Percentiles rank a stretch among this genome's conserved stretches.
Conservation (phyloP, 1,140 invertebrate species). For the Tyrophagus putrescentiae region DNA sequence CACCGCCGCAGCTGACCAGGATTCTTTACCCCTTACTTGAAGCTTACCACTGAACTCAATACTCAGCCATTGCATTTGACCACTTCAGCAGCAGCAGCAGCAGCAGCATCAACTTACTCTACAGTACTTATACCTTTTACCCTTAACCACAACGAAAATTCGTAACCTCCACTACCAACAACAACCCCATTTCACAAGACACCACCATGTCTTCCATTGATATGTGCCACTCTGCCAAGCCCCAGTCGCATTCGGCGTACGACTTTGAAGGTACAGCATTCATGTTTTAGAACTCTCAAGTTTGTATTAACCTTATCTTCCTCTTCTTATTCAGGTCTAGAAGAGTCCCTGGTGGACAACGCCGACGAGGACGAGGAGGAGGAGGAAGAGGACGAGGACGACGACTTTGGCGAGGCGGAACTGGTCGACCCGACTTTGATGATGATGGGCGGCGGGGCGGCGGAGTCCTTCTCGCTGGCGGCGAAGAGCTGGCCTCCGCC, state of each 20-base stretch:
- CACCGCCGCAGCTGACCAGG: no score
- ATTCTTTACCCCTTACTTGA: no score
- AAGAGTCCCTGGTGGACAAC: conserved; percentile 17
- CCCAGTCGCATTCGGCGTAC: conserved; percentile 7
- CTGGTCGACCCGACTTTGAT: neutral
- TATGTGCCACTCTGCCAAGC: conserved; percentile 1
- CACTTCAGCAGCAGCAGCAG: no score
- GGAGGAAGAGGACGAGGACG: neutral
- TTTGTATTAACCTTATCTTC: neutral
- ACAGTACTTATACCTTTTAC: neutral
- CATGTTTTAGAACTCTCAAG: neutral
- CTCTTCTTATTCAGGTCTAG: conserved; percentile 13
- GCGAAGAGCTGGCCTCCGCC: neutral
- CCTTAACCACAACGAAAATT: neutral
- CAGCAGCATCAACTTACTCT: no score
- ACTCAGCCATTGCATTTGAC: no score
- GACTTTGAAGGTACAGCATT: conserved; percentile 15
- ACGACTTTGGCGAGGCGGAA: no score
- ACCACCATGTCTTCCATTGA: conserved; percentile 15
- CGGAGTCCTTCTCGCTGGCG: neutral
- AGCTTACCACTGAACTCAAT: no score
- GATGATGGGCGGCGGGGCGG: neutral
- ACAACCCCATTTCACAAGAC: neutral
- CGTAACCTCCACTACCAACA: neutral
- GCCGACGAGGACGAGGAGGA: neutral